Evolutionary conservation across 1,140 invertebrate genomes (phyloP), one percentile per base, ranked within the genome.

Genomic region (Zaprionus tsacasi): DNA sequence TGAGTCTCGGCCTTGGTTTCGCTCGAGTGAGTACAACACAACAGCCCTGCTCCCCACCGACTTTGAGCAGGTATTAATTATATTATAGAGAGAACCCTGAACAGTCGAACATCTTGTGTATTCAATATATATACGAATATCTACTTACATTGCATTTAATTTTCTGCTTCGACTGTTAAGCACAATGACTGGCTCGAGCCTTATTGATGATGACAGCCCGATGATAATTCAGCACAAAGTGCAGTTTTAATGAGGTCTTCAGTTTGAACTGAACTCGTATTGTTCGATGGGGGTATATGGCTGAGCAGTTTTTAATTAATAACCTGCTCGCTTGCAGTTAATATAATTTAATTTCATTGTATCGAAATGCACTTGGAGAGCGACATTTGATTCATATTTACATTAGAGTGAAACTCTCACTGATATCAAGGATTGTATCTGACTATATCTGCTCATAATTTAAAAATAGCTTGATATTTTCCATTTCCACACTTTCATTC

Each of bases 21-120:
- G 60, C 40, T 45, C 7, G n/a, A 6, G 6, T 15, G 40, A 66
- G 67, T 66, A 12, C n/a, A 38, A 61, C 10, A 65, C 69, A 10
- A 13, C 35, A 43, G 10, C 35, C 43, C 6, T n/a, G n/a, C n/a
- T 13, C 21, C 21, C 21, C 21, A 2, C 21, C 8, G 8, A 48
- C 21, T 45, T 56, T 38, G 58, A 70, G 71, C 38, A 61, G 48
- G 43, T 77, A 82, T 88, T 87, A 88, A 87, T 88, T 82, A 78
- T 75, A 64, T 63, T 64, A 35, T 21, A 57, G 30, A 35, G 45
- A 15, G 15, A 1, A 21, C n/a, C 6, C 40, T 8, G 54, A 64
- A 40, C 48, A 50, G 35, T 54, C 36, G 7, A 55, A 13, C 48
- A 36, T 45, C 12, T 33, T 81, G 69, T 45, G 30, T 13, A 56